A percentile compares a stretch with the other conserved stretches of the same genome.
Conservation (phyloP, 2,888 invertebrate genomes). For the Eilema depressum region DNA sequence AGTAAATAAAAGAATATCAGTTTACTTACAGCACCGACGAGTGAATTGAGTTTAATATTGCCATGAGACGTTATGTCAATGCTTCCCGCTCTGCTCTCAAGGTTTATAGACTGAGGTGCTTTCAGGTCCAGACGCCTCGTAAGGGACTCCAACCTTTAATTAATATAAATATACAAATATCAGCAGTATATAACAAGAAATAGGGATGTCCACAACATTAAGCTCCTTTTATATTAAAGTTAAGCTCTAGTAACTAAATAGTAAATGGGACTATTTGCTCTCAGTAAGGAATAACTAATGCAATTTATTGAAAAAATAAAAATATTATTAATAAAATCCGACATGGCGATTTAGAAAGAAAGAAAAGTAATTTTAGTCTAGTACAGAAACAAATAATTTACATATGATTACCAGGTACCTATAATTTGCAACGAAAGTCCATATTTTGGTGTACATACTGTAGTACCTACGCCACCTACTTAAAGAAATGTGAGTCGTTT, state of each 20-base stretch:
- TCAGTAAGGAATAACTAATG: too few relatives aligned
- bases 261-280: too few relatives aligned
- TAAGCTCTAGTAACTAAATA: background rate
- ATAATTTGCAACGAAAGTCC: too few relatives aligned
- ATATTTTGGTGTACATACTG: too few relatives aligned
- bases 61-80: slow-evolving; percentile 91
- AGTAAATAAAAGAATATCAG: background rate
- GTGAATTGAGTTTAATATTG: slow-evolving; percentile 91
- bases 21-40: slow-evolving; percentile 88
- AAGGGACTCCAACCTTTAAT: slow-evolving; percentile 91
- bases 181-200: background rate
- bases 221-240: background rate
- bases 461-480: too few relatives aligned
- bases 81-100: slow-evolving; percentile 93
- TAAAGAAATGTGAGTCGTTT: too few relatives aligned
- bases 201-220: background rate
- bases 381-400: too few relatives aligned
- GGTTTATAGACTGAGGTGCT: slow-evolving; percentile 90
- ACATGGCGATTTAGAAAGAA: too few relatives aligned
- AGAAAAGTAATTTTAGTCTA: too few relatives aligned
- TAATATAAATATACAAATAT: slow-evolving; percentile 11
- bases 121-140: slow-evolving; percentile 91
- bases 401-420: too few relatives aligned
- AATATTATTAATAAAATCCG: too few relatives aligned
- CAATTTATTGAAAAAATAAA: too few relatives aligned